Conservation (phyloP, 2,888 invertebrate genomes). For the Amphipoea lucens region DNA sequence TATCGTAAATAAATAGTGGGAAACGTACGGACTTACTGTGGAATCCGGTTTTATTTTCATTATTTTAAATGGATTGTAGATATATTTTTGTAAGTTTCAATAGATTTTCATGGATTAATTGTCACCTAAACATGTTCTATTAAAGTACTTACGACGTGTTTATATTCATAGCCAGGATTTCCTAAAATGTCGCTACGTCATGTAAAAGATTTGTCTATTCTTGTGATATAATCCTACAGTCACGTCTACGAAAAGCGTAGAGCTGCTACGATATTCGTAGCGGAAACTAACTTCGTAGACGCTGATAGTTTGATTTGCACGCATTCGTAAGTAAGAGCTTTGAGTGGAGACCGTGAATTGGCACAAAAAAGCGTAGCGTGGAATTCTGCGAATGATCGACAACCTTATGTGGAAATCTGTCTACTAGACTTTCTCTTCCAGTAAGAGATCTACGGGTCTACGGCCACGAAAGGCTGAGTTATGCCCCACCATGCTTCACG, state of each 20-base stretch:
- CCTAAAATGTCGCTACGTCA: neutral
- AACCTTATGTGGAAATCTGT: neutral
- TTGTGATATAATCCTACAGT: constrained; percentile 33
- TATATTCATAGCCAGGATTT: neutral
- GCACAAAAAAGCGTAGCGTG: constrained; percentile 12
- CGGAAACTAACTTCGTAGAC: constrained; percentile 46
- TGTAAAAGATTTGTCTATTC: constrained; percentile 33
- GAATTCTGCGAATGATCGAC: neutral
- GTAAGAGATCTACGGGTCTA: neutral
- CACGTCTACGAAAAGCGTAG: constrained; percentile 56
- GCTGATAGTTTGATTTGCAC: constrained; percentile 37
- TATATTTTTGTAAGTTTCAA: neutral
- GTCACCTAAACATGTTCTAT: neutral
- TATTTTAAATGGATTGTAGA: neutral
- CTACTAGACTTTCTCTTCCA: neutral
- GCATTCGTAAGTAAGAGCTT: constrained; percentile 34
- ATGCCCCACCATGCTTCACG: neutral
- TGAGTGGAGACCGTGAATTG: constrained; percentile 7
- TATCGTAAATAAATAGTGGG: constrained; percentile 59
- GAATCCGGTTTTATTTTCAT: constrained; percentile 8
- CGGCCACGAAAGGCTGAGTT: neutral
- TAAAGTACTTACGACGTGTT: neutral
- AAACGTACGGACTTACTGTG: constrained; percentile 5
- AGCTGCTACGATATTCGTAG: constrained; percentile 57
- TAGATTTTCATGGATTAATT: neutral